Base-by-base conservation (phyloP, 1,140 invertebrate genomes). In the Andricus grossulariae region DNA sequence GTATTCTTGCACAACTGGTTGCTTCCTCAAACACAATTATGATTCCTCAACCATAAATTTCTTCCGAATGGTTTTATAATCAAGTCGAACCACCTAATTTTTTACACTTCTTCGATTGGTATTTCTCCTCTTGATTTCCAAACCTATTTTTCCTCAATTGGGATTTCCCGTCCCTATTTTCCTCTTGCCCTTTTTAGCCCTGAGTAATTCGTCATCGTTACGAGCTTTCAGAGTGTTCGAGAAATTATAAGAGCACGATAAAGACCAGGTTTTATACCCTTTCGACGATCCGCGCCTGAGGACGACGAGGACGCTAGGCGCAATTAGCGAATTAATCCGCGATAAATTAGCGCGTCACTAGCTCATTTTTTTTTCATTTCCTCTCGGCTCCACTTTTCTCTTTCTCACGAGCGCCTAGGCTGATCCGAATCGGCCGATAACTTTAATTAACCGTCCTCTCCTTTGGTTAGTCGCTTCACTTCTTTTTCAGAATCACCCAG, bases 261-360 rank as follows among this genome's bases (percentile, higher is more conserved):
- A 80, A 80, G 55, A 74, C 52, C 73, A 73, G 19, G 13, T 50
- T 71, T 49, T 50, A 50, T 76, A 76, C 76, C 71, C 74, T 72
- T 81, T 80, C 73, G 76, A 73, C 71, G 74, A 82, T 79, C 60
- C 32, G 25, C 71, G 52, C 71, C 45, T 13, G 80, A 78, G 78
- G 83, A 81, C 73, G 80, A 81, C 57, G 57, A 76, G 80, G 57
- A 81, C 80, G 76, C 80, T 66, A 15, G 75, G 50, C 79, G 81
- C 82, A 83, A 83, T 83, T 82, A 78, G 80, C 82, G 81, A 83
- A 84, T 84, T 84, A 86, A 86, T 84, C 80, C 80, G 79, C 79
- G 80, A 86, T 86, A 83, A 82, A 86, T 84, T 77, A 83, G 79
- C 83, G 79, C 78, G 78, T 76, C 76, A 79, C 80, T 75, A 80